Percentiles rank a stretch among this genome's conserved stretches.
Evolutionary conservation across 2,113 vertebrate genomes (phyloP).

Genomic region (Rafetus swinhoei): DNA sequence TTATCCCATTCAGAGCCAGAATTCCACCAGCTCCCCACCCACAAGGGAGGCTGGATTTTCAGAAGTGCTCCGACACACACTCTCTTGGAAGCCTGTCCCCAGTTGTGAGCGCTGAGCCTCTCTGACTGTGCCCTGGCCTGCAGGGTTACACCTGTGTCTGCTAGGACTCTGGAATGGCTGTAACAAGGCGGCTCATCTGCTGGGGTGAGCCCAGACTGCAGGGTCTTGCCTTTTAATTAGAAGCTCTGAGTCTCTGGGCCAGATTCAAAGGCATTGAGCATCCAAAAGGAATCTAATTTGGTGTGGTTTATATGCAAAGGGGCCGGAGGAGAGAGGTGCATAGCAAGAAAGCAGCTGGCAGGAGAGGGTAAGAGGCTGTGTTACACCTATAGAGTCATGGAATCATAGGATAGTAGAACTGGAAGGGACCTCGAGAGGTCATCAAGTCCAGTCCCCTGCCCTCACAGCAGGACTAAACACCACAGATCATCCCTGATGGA

Average conservation of each 20-base stretch:
- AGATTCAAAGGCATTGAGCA: background rate
- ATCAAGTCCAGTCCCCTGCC: too few species aligned
- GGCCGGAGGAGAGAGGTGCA: background rate
- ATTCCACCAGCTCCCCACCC: background rate
- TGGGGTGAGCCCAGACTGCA: background rate
- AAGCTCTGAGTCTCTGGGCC: background rate
- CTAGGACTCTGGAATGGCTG: background rate
- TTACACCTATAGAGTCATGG: background rate
- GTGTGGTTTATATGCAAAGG: background rate
- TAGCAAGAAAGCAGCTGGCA: background rate
- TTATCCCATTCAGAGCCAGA: background rate
- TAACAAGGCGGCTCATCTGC: background rate
- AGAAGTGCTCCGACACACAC: background rate
- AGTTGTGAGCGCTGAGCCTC: background rate
- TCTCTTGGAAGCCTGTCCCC: background rate
- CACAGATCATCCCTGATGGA: too few species aligned
- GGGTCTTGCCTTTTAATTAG: background rate
- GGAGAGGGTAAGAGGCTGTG: background rate
- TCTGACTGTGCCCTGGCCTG: background rate
- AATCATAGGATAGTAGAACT: too few species aligned
- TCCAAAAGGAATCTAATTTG: background rate
- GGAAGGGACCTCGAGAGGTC: too few species aligned
- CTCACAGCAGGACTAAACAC: too few species aligned
- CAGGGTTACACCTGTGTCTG: background rate
- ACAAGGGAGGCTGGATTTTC: background rate